These are phyloP conservation scores for Chelonia mydas DNA, from an alignment of 2,797 vertebrate species.

Conservation along the genomic window DNA sequence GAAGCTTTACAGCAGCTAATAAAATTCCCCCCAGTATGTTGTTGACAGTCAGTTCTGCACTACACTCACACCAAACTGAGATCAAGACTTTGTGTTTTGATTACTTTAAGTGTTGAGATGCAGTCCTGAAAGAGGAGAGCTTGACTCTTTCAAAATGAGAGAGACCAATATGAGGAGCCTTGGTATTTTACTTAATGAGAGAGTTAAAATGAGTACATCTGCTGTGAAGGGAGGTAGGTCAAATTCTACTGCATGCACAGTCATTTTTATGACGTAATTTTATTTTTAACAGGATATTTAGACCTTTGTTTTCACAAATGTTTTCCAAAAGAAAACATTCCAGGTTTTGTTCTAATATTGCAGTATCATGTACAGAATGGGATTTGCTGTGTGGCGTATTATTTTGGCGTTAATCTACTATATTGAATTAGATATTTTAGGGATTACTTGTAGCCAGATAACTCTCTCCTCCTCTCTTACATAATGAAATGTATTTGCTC, in stretches of 20 bases:
- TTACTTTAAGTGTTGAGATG: not conserved
- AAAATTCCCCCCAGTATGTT: not conserved
- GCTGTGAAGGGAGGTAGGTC: not conserved
- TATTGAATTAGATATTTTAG: not conserved
- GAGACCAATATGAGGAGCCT: not conserved
- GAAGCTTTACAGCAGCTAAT: not conserved
- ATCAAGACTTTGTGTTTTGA: not conserved
- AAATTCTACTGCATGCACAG: not conserved
- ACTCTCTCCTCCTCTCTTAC: not conserved
- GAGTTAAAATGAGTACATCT: not conserved
- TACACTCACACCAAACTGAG: too few relatives aligned
- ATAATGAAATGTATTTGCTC: not conserved
- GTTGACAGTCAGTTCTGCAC: not conserved
- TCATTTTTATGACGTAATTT: not conserved
- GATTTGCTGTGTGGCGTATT: not conserved
- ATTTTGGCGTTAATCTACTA: fast-evolving
- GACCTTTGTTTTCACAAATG: not conserved
- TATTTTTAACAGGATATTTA: not conserved
- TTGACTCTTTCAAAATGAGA: not conserved
- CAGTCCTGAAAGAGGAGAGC: not conserved
- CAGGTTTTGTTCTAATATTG: not conserved
- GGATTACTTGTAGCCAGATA: not conserved
- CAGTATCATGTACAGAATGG: not conserved
- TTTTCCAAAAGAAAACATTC: not conserved
- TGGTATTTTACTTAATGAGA: not conserved